Evolutionary conservation across 1,140 invertebrate genomes (phyloP).

Genomic region (Leptopilina boulardi): DNA sequence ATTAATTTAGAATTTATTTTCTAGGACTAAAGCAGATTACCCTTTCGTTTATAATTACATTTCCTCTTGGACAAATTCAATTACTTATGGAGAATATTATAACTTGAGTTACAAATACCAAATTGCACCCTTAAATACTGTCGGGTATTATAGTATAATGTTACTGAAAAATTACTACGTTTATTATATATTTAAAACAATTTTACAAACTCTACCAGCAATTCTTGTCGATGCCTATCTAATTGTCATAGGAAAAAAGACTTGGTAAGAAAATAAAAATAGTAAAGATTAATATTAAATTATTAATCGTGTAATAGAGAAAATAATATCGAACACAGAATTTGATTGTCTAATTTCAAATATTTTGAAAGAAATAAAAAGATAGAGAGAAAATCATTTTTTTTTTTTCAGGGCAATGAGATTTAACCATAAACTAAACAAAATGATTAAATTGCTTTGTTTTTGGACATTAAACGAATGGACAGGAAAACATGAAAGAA

Average conservation of each 20-base stretch:
- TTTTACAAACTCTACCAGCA: constrained; percentile 80
- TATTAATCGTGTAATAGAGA: no score
- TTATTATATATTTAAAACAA: constrained; percentile 73
- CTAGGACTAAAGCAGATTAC: no score
- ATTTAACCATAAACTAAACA: constrained; percentile 78
- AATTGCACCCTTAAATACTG: constrained; percentile 69
- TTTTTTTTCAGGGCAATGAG: constrained; percentile 75
- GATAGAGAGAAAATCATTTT: no score
- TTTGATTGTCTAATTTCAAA: not conserved
- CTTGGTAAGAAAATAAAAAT: constrained; percentile 71
- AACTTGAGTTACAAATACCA: constrained; percentile 69
- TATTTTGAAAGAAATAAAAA: no score
- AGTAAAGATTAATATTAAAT: not conserved
- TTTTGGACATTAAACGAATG: constrained; percentile 80
- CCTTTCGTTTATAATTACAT: constrained; percentile 70
- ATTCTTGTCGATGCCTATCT: constrained; percentile 77
- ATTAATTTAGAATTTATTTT: no score
- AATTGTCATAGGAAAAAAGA: constrained; percentile 75
- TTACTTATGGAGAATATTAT: constrained; percentile 75
- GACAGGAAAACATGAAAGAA: constrained; percentile 78
- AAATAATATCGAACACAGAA: not conserved
- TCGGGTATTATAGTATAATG: constrained; percentile 77
- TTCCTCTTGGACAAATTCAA: constrained; percentile 66
- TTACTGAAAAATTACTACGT: constrained; percentile 67
- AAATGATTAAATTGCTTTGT: constrained; percentile 76